Evolutionary conservation across 1,140 invertebrate genomes (phyloP).

Genomic region (Himalopsyche phryganea): DNA sequence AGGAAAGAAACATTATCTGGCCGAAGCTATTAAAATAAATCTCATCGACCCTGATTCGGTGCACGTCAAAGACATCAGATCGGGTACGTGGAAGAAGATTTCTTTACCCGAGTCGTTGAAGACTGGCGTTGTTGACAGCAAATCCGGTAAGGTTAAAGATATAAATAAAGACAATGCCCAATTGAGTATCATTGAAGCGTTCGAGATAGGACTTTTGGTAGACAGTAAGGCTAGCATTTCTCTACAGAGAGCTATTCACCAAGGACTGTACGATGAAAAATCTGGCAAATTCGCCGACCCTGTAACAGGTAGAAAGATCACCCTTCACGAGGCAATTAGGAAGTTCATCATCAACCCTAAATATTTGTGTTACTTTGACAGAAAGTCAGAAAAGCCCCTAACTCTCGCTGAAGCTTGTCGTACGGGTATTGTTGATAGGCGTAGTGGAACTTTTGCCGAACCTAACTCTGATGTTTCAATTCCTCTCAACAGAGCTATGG

Average conservation of each 20-base stretch:
- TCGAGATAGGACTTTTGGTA: constrained; percentile 73
- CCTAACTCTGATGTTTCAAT: constrained; percentile 64
- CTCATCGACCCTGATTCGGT: constrained; percentile 80
- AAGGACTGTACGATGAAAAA: constrained; percentile 77
- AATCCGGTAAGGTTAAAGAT: constrained; percentile 69
- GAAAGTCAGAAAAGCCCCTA: constrained; percentile 63
- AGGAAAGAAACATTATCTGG: constrained; percentile 69
- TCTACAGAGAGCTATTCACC: constrained; percentile 79
- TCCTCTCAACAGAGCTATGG: constrained; percentile 68
- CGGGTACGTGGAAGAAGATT: constrained; percentile 71
- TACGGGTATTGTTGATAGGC: constrained; percentile 77
- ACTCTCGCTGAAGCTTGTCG: constrained; percentile 75
- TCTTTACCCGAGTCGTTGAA: constrained; percentile 73
- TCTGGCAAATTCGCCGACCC: constrained; percentile 81
- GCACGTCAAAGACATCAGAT: constrained; percentile 75
- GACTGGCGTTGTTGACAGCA: constrained; percentile 68
- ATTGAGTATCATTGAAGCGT: constrained; percentile 74
- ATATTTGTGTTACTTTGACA: constrained; percentile 77
- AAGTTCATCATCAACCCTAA: constrained; percentile 74
- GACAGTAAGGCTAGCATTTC: constrained; percentile 81
- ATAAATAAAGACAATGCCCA: constrained; percentile 62
- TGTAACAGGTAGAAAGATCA: constrained; percentile 69
- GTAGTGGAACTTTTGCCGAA: constrained; percentile 73
- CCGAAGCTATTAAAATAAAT: constrained; percentile 69
- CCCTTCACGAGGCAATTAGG: constrained; percentile 80